Conservation (phyloP, 2,113 vertebrate genomes). For the Abramis brama region DNA sequence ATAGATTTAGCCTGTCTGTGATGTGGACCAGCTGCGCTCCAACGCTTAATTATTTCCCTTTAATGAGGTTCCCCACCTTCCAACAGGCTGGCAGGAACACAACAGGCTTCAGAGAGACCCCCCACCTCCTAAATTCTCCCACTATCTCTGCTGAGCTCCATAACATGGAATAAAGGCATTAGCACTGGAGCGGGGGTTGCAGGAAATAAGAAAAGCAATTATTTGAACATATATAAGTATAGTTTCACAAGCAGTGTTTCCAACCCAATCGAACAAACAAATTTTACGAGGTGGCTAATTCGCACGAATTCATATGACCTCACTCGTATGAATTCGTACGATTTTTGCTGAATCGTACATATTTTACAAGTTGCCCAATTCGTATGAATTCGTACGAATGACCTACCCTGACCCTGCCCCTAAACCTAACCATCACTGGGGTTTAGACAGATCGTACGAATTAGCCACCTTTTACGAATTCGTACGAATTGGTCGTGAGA, state of each 20-base stretch:
- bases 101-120: conserved; percentile 64
- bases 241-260: not conserved
- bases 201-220: not conserved
- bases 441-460: too few relatives aligned
- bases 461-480: too few relatives aligned
- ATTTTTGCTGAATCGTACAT: too few relatives aligned
- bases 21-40: conserved; percentile 81
- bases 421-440: too few relatives aligned
- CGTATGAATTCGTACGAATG: too few relatives aligned
- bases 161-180: not conserved
- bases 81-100: conserved; percentile 67
- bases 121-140: conserved; percentile 33
- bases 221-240: not conserved
- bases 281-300: too few relatives aligned
- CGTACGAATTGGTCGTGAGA: too few relatives aligned
- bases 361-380: too few relatives aligned
- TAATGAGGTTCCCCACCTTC: conserved; percentile 82
- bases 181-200: not conserved
- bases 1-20: conserved; percentile 61
- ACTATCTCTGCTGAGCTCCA: conserved; percentile 9
- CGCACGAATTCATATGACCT: too few relatives aligned
- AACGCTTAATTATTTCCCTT: conserved; percentile 82
- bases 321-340: too few relatives aligned
- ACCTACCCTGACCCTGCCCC: too few relatives aligned
- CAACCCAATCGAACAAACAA: too few relatives aligned